Evolutionary conservation across 2,888 invertebrate genomes (phyloP), one percentile per base, ranked within the genome.

Genomic region (Auanema sp.): DNA sequence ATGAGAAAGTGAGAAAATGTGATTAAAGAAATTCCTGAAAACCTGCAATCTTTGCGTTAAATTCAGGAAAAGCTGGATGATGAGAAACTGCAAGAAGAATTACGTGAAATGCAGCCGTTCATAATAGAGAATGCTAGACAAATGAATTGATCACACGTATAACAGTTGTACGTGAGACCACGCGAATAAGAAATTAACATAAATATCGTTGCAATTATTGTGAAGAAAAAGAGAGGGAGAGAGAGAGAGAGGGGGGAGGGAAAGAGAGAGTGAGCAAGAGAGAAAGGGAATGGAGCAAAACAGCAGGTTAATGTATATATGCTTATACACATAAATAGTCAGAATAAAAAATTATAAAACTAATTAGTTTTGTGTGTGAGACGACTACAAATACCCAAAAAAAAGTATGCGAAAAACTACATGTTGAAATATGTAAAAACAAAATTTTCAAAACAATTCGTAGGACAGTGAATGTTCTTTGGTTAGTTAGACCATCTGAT

Each of bases 221-320:
- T 18, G 18, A 24, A 14, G 8, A 24, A 2, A 24, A 2, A 3
- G n/a, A 52, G 14, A 23, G 18, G 21, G 24, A 3, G 53, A 43
- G 14, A 21, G n/a, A 25, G 16, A 23, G 2, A 24, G 24, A 49
- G 10, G 1, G 12, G 2, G 6, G 16, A 25, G 18, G 21, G 50
- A 51, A 53, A 41, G 62, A 51, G 57, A 12, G 51, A 58, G 58
- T 51, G 44, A 51, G 52, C n/a, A 4, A 33, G 54, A 33, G 49
- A 64, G 41, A 41, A 47, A 57, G 60, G 50, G 65, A 61, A 23
- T 47, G 47, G 8, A 33, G 8, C 33, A 8, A 33, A 33, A 33
- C 8, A 33, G 8, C 33, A 33, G 33, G 8, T 33, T 33, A 33
- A 8, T 5, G 33, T 43, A 47, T 16, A n/a, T 47, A 18, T 50